Percentiles rank a stretch among this genome's conserved stretches.
phyloP scores from a whole-genome alignment of 1,140 invertebrate genomes.

The Calycopis cecrops region DNA sequence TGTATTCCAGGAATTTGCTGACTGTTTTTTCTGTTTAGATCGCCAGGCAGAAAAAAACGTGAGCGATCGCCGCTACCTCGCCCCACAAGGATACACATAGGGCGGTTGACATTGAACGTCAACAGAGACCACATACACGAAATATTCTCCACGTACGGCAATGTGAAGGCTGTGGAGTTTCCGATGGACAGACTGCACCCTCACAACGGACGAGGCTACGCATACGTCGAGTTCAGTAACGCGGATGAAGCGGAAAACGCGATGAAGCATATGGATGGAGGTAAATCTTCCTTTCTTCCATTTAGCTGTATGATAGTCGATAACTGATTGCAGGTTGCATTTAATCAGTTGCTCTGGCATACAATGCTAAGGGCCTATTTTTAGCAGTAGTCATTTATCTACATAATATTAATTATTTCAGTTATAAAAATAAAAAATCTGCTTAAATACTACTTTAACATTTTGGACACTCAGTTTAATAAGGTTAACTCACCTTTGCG shows the following conservation, averaged over 20 bases:
- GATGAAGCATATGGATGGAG: conserved; percentile 99
- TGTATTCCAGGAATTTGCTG: not conserved
- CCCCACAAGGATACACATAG: conserved; percentile 94
- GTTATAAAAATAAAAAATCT: too few relatives aligned
- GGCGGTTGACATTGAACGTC: conserved; percentile 93
- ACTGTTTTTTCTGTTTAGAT: conserved; percentile 32
- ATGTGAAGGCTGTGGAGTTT: conserved; percentile 93
- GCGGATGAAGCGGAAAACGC: conserved; percentile 98
- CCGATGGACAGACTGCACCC: conserved; percentile 90
- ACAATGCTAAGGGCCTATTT: too few relatives aligned
- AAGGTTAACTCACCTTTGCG: too few relatives aligned
- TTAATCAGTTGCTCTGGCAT: too few relatives aligned
- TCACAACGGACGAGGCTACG: conserved; percentile 91
- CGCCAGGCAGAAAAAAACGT: conserved; percentile 71
- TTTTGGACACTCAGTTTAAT: too few relatives aligned
- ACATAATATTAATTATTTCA: too few relatives aligned
- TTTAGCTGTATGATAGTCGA: too few relatives aligned
- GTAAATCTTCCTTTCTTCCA: conserved; percentile 65
- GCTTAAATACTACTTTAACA: too few relatives aligned
- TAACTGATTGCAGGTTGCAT: too few relatives aligned
- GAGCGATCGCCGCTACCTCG: conserved; percentile 90
- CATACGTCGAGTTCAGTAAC: conserved; percentile 95
- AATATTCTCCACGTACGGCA: conserved; percentile 96
- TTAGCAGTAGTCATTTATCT: too few relatives aligned
- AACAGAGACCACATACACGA: conserved; percentile 95